Evolutionary conservation across 2,888 invertebrate genomes (phyloP), one percentile per base, ranked within the genome.

Genomic region (Uloborus plumipes): DNA sequence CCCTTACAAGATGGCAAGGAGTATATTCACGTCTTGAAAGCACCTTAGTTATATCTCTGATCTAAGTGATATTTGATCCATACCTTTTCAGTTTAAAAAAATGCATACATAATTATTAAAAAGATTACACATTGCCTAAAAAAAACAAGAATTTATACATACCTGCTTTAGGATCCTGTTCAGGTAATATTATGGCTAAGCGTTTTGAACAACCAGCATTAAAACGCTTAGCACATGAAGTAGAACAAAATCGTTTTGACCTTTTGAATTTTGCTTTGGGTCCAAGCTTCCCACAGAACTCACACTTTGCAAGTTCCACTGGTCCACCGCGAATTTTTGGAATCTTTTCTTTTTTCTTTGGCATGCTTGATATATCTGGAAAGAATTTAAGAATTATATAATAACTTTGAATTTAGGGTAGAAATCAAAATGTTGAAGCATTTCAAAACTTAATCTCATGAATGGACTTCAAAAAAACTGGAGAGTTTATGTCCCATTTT

Each of bases 161-260:
- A 80, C 80, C 80, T 69, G 80, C 16, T 66, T 76, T 82, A 20
- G 50, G 76, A 26, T 71, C 81, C 47, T 67, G 75, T 18, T 76
- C 75, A 61, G 85, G 73, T 61, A 88, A 87, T 71, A 89, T 89
- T 58, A 87, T 86, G 26, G 87, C 88, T 70, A 89, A 86, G 31
- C 89, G 87, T 79, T 88, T 87, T 22, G 89, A 88, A 26, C 89
- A 89, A 79, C 88, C 88, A 55, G 89, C 89, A 87, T 89, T 90
- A 88, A 88, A 92, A 91, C 91, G 92, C 88, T 92, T 93, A 71
- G 93, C 93, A 89, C 95, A 95, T 20, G 91, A 90, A 31, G 92
- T 91, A 0, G 94, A 93, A 88, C 95, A 95, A 88, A 93, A 95
- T 62, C 94, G 91, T 88, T 94, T 94, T 66, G 92, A 92, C 86